phyloP scores from a whole-genome alignment of 2,797 vertebrate species.

The Delichon dasypus region DNA sequence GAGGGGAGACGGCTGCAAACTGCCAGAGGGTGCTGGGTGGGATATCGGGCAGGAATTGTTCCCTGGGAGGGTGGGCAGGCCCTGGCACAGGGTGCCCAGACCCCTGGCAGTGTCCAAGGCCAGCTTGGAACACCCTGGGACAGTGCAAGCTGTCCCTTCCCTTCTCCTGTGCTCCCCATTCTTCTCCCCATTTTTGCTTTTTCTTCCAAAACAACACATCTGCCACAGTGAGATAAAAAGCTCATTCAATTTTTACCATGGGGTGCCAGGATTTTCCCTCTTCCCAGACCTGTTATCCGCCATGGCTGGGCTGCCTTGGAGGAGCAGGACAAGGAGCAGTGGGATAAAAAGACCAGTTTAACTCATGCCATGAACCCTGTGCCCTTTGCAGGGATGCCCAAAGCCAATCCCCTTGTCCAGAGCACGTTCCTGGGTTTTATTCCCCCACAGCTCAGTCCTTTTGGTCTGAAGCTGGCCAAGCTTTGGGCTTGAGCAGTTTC shows the following conservation, averaged over 20 bases:
- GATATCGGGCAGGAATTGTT: not conserved
- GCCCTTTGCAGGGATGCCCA: not conserved
- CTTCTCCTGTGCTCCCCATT: not conserved
- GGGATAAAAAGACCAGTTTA: not conserved
- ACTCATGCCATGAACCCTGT: accelerated
- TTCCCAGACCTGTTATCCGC: not conserved
- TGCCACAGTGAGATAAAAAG: not conserved
- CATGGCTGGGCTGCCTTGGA: not conserved
- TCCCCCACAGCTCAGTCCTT: not conserved
- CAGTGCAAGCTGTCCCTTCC: not conserved
- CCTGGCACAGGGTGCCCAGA: not conserved
- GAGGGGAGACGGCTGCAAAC: not conserved
- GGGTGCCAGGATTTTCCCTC: not conserved
- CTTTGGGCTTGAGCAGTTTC: not conserved
- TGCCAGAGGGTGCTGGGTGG: not conserved
- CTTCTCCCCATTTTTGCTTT: not conserved
- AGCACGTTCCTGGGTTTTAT: not conserved
- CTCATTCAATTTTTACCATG: not conserved
- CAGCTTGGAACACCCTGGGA: not conserved
- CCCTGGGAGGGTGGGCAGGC: not conserved
- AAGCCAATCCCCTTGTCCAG: not conserved
- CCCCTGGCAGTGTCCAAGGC: not conserved
- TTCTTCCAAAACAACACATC: not conserved
- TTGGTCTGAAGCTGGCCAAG: not conserved
- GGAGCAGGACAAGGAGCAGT: not conserved